A percentile compares a stretch with the other conserved stretches of the same genome.
These are phyloP conservation scores for Chamaetylas fuelleborni DNA, from an alignment of 2,113 vertebrate species.

Conservation along the genomic window DNA sequence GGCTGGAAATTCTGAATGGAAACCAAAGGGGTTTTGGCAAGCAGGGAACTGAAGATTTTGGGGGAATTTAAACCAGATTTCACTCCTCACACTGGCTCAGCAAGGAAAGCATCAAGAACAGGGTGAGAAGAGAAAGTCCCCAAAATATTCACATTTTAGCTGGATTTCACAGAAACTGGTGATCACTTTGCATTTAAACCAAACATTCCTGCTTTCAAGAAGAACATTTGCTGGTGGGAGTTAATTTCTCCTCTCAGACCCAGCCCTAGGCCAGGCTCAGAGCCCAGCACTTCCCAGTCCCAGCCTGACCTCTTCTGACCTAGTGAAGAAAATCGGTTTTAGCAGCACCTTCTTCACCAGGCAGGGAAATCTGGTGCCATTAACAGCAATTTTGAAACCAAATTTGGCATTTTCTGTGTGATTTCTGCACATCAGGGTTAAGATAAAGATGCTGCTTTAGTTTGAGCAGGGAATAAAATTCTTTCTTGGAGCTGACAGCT, in stretches of 20 bases:
- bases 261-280: not conserved
- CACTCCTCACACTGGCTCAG: not conserved
- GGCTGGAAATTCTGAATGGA: not conserved
- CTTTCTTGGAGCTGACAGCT: not conserved
- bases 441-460: not conserved
- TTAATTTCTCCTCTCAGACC: not conserved
- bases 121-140: not conserved
- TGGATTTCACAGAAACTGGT: not conserved
- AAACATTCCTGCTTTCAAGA: not conserved
- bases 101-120: not conserved
- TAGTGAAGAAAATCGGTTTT: not conserved
- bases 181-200: not conserved
- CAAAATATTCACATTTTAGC: not conserved
- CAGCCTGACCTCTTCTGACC: constrained; percentile 58
- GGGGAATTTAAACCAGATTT: not conserved
- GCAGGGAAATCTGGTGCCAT: no score
- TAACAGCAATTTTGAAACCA: accelerated
- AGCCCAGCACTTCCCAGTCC: not conserved
- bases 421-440: accelerated
- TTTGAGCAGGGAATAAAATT: not conserved
- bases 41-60: not conserved
- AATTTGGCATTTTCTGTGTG: not conserved
- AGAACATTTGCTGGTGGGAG: not conserved
- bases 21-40: not conserved
- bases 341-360: not conserved